Base-by-base conservation (phyloP, 2,888 invertebrate genomes). In the Xylota segnis region DNA sequence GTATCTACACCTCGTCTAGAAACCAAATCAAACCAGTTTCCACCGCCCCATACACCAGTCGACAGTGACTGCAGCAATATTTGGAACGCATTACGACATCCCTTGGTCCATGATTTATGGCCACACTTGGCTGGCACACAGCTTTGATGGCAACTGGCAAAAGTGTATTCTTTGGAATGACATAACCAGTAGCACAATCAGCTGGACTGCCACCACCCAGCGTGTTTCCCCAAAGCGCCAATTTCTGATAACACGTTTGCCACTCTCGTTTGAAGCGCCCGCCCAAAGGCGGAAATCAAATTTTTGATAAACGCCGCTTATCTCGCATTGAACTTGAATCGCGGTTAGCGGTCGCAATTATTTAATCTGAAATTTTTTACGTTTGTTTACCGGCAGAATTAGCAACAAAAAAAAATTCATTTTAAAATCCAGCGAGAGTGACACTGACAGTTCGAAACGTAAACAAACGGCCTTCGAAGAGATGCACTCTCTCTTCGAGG, bases 381-480 rank as follows among this genome's bases (percentile, higher is more conserved):
- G 23, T 65, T 34, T 52, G 59, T 45, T 72, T 72, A 29, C 70
- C 82, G 82, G 65, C 50, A 40, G 29, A 50, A 47, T 45, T 34
- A 34, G 27, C 58, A 47, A 68, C 52, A 12, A n/a, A 66, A 75
- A 10, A n/a, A n/a, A n/a, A n/a, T n/a, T n/a, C 23, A 23, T 23
- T 23, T 23, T 34, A 40, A 32, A 5, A 9, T 2, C 12, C 12
- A n/a, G n/a, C 29, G 32, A 56, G 4, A 54, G 50, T 56, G 78
- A 74, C 74, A 74, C 9, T 43, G 45, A 61, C n/a, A n/a, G n/a
- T n/a, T n/a, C 34, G 52, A 65, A 75, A 84, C 2, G 84, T 84
- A 84, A 84, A 84, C 78, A 84, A 83, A 84, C 71, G 72, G 14
- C 18, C 56, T 23, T 68, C 10, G 2, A 70, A 76, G 82, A 82